Percentiles rank a stretch among this genome's conserved stretches.
Evolutionary conservation across 2,113 vertebrate genomes (phyloP).

Genomic region (Xenopus tropicalis): UCB_Xtro_10.0 CM004445.2:103577001-103577500

Average conservation of each 20-base stretch:
- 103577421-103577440: slow-evolving; percentile 36
- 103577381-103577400: slow-evolving; percentile 30
- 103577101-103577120: no score
- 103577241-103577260: not conserved
- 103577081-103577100: no score
- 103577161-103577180: no score
- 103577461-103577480: slow-evolving; percentile 34
- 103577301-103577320: slow-evolving; percentile 32
- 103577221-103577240: not conserved
- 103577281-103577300: not conserved
- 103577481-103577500: slow-evolving; percentile 22
- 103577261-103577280: not conserved
- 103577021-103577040: no score
- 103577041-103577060: no score
- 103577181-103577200: no score
- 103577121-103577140: no score
- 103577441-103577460: slow-evolving; percentile 22
- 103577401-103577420: slow-evolving; percentile 43
- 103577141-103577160: no score
- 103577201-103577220: no score
- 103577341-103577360: slow-evolving; percentile 34
- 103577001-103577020: no score
- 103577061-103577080: no score
- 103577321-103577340: slow-evolving; percentile 31
- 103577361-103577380: slow-evolving; percentile 38